Conservation (phyloP, 2,888 invertebrate genomes). For the Alcis repandata region DNA sequence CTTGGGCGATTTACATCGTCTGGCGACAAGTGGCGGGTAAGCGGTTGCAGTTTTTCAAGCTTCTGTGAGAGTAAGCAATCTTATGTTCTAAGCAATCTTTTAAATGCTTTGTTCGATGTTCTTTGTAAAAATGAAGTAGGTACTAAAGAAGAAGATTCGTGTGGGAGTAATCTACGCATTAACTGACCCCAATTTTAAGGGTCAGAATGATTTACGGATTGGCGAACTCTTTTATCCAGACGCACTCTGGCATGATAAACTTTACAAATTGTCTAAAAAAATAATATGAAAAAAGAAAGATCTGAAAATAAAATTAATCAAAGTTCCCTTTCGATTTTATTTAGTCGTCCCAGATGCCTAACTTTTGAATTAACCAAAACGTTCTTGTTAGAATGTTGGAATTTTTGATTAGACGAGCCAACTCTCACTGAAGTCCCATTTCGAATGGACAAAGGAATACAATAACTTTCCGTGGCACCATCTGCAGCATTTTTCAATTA, state of each 20-base stretch:
- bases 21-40: slow-evolving; percentile 41
- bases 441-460: slow-evolving; percentile 36
- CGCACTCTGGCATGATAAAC: too few species aligned
- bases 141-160: too few species aligned
- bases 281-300: too few species aligned
- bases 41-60: slow-evolving; percentile 12
- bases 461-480: slow-evolving; percentile 53
- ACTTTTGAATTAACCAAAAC: slow-evolving; percentile 4
- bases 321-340: not conserved
- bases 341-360: not conserved
- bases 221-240: too few species aligned
- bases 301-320: not conserved
- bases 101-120: not conserved
- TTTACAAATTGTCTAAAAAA: too few species aligned
- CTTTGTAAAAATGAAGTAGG: too few species aligned
- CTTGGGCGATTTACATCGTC: slow-evolving; percentile 67
- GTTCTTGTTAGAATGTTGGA: not conserved
- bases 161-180: too few species aligned
- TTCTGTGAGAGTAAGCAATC: too few species aligned
- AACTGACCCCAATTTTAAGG: too few species aligned
- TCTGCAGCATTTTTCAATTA: slow-evolving; percentile 54
- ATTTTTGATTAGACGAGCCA: slow-evolving; percentile 9
- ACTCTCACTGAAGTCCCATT: slow-evolving; percentile 17
- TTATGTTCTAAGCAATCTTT: not conserved
- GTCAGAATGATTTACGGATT: too few species aligned